These are phyloP conservation scores for Cotesia chilonis DNA, from an alignment of 1,140 invertebrate species.

Conservation along the genomic window DNA sequence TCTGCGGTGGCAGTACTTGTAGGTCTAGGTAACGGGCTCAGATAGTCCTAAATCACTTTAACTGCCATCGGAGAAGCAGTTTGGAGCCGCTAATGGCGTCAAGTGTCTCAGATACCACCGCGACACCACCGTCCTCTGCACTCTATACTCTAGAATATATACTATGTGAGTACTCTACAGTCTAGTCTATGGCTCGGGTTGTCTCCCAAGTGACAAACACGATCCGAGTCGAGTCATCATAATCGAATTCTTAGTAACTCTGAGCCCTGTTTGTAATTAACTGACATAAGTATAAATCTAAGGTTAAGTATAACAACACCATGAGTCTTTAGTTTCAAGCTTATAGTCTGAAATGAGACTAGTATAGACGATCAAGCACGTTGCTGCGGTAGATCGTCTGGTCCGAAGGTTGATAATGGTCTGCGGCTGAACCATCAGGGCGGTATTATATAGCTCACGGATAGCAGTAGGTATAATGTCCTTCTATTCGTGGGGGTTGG, in stretches of 20 bases:
- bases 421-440: too few species aligned
- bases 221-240: background rate
- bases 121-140: slow-evolving; percentile 45
- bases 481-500: background rate
- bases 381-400: too few species aligned
- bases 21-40: slow-evolving; percentile 5
- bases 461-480: background rate
- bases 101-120: slow-evolving; percentile 63
- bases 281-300: too few species aligned
- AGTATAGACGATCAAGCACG: too few species aligned
- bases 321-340: too few species aligned
- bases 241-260: too few species aligned
- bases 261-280: too few species aligned
- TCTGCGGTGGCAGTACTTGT: slow-evolving; percentile 45
- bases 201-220: slow-evolving; percentile 10
- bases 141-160: background rate
- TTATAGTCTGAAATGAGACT: too few species aligned
- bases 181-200: background rate
- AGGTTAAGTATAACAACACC: too few species aligned
- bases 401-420: too few species aligned
- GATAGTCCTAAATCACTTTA: slow-evolving; percentile 66
- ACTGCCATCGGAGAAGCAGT: slow-evolving; percentile 60
- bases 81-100: slow-evolving; percentile 65
- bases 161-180: background rate
- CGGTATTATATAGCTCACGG: background rate